A percentile compares a stretch with the other conserved stretches of the same genome.
Conservation (phyloP, 2,888 invertebrate species). For the Entomobrya proxima region DNA sequence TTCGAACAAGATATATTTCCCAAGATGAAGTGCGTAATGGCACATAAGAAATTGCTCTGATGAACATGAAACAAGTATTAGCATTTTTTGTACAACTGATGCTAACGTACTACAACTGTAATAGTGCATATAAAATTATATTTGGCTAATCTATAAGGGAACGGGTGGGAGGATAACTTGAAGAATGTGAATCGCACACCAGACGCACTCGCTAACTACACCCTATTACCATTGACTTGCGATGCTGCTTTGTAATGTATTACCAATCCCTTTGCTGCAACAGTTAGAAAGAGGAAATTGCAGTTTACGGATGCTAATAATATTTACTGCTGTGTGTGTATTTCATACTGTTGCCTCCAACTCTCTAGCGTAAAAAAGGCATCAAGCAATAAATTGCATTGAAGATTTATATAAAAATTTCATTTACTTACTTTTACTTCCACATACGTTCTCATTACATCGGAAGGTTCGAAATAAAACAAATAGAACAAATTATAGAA, state of each 20-base stretch:
- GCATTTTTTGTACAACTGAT: slow-evolving; percentile 28
- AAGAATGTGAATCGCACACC: not conserved
- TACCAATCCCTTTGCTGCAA: slow-evolving; percentile 19
- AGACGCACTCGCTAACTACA: not conserved
- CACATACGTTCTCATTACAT: not conserved
- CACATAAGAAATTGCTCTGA: slow-evolving; percentile 62
- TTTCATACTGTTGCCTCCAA: slow-evolving; percentile 14
- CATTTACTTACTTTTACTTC: slow-evolving; percentile 49
- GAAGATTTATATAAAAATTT: slow-evolving; percentile 62
- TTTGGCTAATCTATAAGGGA: not conserved
- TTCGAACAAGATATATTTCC: slow-evolving; percentile 58
- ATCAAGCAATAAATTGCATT: slow-evolving; percentile 55
- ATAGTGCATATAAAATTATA: not conserved
- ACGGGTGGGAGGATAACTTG: slow-evolving; percentile 3
- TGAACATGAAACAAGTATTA: slow-evolving; percentile 57
- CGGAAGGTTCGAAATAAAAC: not conserved
- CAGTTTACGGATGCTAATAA: slow-evolving; percentile 18
- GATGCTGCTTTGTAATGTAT: slow-evolving; percentile 27
- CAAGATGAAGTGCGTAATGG: slow-evolving; percentile 65
- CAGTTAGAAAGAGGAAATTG: slow-evolving; percentile 26
- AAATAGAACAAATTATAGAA: not conserved
- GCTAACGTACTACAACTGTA: not conserved
- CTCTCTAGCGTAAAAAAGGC: slow-evolving; percentile 11
- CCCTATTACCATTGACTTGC: slow-evolving; percentile 12
- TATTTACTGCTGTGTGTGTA: slow-evolving; percentile 32